Conservation (phyloP, 1,140 invertebrate genomes). For the Carposina sasakii region DNA sequence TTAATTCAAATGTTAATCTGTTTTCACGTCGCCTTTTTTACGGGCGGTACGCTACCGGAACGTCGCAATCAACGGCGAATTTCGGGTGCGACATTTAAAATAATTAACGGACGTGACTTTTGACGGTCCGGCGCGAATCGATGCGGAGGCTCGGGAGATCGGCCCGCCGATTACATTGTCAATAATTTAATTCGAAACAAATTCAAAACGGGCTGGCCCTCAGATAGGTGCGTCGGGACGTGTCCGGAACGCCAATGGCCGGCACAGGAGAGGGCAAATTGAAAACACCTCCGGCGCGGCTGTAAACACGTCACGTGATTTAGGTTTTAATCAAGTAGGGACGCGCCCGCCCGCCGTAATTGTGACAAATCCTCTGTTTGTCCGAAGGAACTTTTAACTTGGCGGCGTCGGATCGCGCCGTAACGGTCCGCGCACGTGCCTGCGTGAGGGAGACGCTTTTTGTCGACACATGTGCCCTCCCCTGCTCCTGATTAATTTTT, state of each 20-base stretch:
- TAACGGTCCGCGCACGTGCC: constrained; percentile 59
- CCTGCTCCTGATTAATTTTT: constrained; percentile 65
- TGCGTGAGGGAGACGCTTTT: constrained; percentile 50
- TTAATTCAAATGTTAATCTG: constrained; percentile 72
- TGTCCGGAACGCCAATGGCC: constrained; percentile 65
- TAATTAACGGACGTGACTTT: constrained; percentile 65
- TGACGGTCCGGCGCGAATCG: constrained; percentile 17
- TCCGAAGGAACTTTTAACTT: constrained; percentile 70
- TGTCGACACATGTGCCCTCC: constrained; percentile 64
- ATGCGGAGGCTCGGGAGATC: constrained; percentile 28
- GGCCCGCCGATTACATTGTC: constrained; percentile 58
- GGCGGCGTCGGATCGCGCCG: constrained; percentile 47
- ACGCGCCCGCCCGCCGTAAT: constrained; percentile 63
- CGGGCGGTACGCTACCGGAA: constrained; percentile 39
- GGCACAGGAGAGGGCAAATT: constrained; percentile 61
- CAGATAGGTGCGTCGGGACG: constrained; percentile 57
- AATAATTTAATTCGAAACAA: constrained; percentile 70
- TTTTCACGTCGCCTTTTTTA: constrained; percentile 61
- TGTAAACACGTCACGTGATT: constrained; percentile 73
- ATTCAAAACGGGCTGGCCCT: constrained; percentile 59
- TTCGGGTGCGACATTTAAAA: constrained; percentile 47
- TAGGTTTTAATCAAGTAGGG: constrained; percentile 72
- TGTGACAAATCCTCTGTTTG: constrained; percentile 73
- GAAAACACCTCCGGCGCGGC: constrained; percentile 68
- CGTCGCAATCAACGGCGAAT: constrained; percentile 38